A percentile compares a stretch with the other conserved stretches of the same genome.
Evolutionary conservation across 2,113 vertebrate genomes (phyloP).

Genomic region (Amblyornis subalaris): DNA sequence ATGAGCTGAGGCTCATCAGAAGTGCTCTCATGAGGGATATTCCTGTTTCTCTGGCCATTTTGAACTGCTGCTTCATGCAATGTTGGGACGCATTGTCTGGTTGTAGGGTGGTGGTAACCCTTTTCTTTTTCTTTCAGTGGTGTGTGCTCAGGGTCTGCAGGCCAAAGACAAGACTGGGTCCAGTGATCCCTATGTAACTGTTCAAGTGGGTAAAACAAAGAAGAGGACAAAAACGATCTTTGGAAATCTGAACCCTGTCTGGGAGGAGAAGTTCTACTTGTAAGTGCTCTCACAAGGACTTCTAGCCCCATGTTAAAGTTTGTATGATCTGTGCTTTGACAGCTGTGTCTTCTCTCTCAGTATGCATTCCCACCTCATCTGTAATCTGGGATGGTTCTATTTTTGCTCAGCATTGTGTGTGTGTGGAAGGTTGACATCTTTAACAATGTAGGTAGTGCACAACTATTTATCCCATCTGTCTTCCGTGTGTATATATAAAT

Average conservation of each 20-base stretch:
- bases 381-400: background rate
- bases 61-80: rapidly evolving
- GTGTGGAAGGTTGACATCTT: background rate
- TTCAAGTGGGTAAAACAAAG: conserved; percentile 97
- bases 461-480: background rate
- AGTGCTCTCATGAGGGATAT: background rate
- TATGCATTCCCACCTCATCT: background rate
- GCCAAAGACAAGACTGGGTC: conserved; percentile 98
- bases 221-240: conserved; percentile 98
- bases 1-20: background rate
- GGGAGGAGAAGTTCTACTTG: conserved; percentile 99
- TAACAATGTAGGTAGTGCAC: rapidly evolving
- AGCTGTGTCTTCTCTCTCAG: background rate
- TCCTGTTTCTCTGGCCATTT: background rate
- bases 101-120: background rate
- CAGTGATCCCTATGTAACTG: conserved; percentile 95
- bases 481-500: background rate
- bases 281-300: conserved; percentile 70
- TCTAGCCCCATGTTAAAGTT: background rate
- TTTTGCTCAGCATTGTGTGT: background rate
- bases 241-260: conserved; percentile 95
- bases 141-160: conserved; percentile 96
- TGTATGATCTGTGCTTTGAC: background rate
- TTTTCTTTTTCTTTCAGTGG: conserved; percentile 71
- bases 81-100: rapidly evolving